Evolutionary conservation across 2,888 invertebrate species (phyloP).

Genomic region (Tenthredo notha): DNA sequence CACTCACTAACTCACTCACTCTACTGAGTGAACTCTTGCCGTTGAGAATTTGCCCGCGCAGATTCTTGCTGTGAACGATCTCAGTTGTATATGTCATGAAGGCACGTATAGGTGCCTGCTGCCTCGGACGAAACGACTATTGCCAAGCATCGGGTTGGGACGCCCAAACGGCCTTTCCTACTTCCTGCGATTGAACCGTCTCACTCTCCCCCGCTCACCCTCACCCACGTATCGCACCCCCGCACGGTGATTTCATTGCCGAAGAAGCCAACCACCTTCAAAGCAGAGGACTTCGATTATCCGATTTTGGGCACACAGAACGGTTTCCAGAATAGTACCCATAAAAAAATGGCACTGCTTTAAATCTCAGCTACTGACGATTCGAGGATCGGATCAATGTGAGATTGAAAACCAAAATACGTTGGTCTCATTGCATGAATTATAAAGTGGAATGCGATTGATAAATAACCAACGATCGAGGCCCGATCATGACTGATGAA

Average conservation of each 20-base stretch:
- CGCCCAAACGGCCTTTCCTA: constrained; percentile 30
- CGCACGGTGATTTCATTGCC: constrained; percentile 24
- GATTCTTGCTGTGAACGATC: not conserved
- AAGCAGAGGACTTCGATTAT: constrained; percentile 2
- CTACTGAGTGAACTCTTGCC: not conserved
- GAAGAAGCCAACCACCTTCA: constrained; percentile 3
- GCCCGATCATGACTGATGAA: not conserved
- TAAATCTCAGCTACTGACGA: not conserved
- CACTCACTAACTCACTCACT: not conserved
- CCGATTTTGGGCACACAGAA: not conserved
- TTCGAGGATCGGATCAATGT: not conserved
- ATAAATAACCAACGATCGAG: not conserved
- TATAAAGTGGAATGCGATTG: not conserved
- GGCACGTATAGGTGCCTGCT: constrained; percentile 1
- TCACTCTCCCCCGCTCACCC: not conserved
- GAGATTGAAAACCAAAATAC: not conserved
- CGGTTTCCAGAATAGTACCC: not conserved
- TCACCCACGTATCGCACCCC: not conserved
- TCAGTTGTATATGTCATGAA: not conserved
- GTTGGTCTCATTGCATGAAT: not conserved
- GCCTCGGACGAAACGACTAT: constrained; percentile 20
- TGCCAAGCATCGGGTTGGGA: constrained; percentile 36
- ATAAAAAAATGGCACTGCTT: not conserved
- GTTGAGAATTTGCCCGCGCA: constrained; percentile 6
- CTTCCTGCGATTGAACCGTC: constrained; percentile 25